Evolutionary conservation across 2,797 vertebrate genomes (phyloP).

Genomic region (Pangasius macronema): DNA sequence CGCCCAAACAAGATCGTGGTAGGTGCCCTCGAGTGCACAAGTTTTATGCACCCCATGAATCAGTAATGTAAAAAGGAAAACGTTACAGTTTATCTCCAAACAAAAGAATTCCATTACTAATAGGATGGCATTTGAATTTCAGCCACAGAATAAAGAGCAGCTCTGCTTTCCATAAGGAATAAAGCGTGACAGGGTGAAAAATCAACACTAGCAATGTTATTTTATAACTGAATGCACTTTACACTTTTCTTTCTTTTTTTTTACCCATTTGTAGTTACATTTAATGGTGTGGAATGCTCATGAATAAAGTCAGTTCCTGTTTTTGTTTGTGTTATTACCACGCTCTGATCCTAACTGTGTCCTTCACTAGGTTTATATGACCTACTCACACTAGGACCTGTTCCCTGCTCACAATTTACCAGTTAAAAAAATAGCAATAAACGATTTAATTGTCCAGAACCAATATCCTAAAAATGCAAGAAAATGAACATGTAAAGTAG

Average conservation of each 20-base stretch:
- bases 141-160: background rate
- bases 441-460: background rate
- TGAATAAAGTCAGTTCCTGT: background rate
- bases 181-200: background rate
- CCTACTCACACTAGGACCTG: background rate
- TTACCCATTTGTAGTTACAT: background rate
- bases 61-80: background rate
- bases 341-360: background rate
- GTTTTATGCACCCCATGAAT: background rate
- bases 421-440: background rate
- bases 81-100: background rate
- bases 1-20: background rate
- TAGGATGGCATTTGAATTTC: background rate
- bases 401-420: background rate
- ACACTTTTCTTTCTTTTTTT: background rate
- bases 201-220: background rate
- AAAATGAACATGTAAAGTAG: background rate
- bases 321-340: background rate
- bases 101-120: background rate
- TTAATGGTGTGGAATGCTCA: background rate
- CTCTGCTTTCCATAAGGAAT: background rate
- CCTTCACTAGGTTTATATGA: background rate
- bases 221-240: background rate
- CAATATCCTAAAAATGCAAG: background rate
- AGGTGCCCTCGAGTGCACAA: too few relatives aligned